Conservation (phyloP, 2,888 invertebrate genomes). For the Chydorus sphaericus region DNA sequence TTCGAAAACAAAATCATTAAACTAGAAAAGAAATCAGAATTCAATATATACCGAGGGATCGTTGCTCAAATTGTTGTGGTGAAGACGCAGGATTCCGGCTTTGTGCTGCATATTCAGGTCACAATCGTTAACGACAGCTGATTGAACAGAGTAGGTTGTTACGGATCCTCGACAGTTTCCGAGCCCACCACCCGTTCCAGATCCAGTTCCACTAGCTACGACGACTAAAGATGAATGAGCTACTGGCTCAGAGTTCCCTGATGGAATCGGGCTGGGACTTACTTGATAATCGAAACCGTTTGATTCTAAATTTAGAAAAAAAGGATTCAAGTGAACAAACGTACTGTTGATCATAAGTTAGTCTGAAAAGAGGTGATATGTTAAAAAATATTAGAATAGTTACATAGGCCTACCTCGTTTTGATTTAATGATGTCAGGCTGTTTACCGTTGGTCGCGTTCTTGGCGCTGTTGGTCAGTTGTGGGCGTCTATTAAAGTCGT, state of each 20-base stretch:
- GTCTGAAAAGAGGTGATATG: background rate
- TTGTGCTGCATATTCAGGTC: background rate
- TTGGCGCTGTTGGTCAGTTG: background rate
- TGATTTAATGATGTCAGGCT: conserved; percentile 7
- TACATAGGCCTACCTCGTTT: background rate
- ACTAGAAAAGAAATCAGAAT: background rate
- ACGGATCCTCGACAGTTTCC: background rate
- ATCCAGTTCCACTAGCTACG: background rate
- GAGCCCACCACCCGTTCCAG: background rate
- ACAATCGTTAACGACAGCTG: background rate
- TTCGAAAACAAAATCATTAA: no score
- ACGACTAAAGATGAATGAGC: background rate
- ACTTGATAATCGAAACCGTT: background rate
- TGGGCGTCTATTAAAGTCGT: no score
- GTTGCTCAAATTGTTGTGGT: background rate
- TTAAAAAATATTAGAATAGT: background rate
- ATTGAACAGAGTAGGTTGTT: background rate
- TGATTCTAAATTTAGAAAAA: no score
- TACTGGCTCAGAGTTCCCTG: background rate
- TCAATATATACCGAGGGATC: background rate
- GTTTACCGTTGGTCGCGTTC: background rate
- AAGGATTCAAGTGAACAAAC: no score
- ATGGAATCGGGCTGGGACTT: background rate
- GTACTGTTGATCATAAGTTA: no score
- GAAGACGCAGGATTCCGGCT: background rate